Percentiles rank a stretch among this genome's conserved stretches.
Evolutionary conservation across 2,888 invertebrate genomes (phyloP).

Genomic region (Fragum fragum): DNA sequence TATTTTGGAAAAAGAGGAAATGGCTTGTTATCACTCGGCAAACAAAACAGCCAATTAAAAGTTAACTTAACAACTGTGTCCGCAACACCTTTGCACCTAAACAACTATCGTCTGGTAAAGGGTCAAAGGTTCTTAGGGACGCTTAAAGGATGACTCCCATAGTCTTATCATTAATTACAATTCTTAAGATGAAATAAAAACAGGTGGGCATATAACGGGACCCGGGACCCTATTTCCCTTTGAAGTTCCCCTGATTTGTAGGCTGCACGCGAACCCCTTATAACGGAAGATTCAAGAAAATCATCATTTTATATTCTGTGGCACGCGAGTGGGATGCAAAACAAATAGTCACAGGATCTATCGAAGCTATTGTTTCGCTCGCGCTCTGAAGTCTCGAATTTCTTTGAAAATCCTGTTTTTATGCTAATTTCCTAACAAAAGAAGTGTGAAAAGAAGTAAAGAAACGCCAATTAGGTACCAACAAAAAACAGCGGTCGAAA

Average conservation of each 20-base stretch:
- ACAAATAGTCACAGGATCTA: conserved; percentile 22
- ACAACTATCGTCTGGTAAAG: not conserved
- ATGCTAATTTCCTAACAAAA: conserved; percentile 25
- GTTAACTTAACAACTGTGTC: too few relatives aligned
- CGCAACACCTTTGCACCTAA: too few relatives aligned
- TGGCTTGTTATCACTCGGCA: not conserved
- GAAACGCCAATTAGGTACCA: conserved; percentile 4
- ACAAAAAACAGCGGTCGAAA: conserved; percentile 24
- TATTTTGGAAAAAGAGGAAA: conserved; percentile 4
- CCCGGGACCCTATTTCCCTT: not conserved
- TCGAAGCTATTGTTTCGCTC: conserved; percentile 7
- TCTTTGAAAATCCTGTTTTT: conserved; percentile 31
- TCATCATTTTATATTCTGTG: conserved; percentile 27
- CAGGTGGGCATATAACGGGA: conserved; percentile 24
- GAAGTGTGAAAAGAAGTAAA: conserved; percentile 4
- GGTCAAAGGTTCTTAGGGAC: not conserved
- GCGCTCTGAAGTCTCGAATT: conserved; percentile 4
- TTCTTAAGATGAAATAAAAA: conserved; percentile 27
- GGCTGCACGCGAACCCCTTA: conserved; percentile 16
- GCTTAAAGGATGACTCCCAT: not conserved
- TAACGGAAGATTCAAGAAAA: conserved; percentile 19
- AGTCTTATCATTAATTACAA: conserved; percentile 21
- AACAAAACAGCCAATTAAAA: too few relatives aligned
- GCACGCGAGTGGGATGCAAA: conserved; percentile 30
- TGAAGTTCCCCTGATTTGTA: conserved; percentile 2